phyloP scores from a whole-genome alignment of 1,140 invertebrate genomes.

The Sycobia sp. region DNA sequence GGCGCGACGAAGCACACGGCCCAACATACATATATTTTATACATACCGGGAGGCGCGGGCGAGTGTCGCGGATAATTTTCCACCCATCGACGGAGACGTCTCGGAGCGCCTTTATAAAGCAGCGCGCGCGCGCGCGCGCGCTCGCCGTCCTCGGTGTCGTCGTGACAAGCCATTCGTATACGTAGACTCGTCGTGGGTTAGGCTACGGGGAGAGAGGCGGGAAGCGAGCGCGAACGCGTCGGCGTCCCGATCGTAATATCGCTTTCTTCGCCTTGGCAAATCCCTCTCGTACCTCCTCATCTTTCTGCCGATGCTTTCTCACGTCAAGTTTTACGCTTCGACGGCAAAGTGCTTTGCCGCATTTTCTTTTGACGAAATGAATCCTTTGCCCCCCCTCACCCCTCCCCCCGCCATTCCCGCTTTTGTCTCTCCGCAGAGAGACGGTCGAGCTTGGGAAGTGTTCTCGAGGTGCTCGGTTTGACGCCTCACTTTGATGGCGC shows the following conservation, averaged over 20 bases:
- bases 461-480: too few relatives aligned
- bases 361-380: slow-evolving; percentile 30
- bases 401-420: neutral
- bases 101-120: slow-evolving; percentile 2
- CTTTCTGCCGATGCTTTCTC: neutral
- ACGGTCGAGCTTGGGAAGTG: too few relatives aligned
- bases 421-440: too few relatives aligned
- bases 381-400: slow-evolving; percentile 26
- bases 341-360: slow-evolving; percentile 17
- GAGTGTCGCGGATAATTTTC: slow-evolving; percentile 5
- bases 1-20: too few relatives aligned
- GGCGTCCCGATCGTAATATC: slow-evolving; percentile 13
- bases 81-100: neutral
- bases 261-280: neutral
- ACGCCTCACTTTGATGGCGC: neutral
- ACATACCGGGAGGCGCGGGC: too few relatives aligned
- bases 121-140: too few relatives aligned
- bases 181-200: neutral
- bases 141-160: neutral
- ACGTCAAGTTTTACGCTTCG: slow-evolving; percentile 8
- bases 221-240: too few relatives aligned
- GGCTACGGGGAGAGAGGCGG: too few relatives aligned
- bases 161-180: neutral
- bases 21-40: too few relatives aligned
- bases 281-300: neutral